Percentiles rank a stretch among this genome's conserved stretches.
These are phyloP conservation scores for Morone saxatilis DNA, from an alignment of 2,113 vertebrate genomes.

Conservation along the genomic window DNA sequence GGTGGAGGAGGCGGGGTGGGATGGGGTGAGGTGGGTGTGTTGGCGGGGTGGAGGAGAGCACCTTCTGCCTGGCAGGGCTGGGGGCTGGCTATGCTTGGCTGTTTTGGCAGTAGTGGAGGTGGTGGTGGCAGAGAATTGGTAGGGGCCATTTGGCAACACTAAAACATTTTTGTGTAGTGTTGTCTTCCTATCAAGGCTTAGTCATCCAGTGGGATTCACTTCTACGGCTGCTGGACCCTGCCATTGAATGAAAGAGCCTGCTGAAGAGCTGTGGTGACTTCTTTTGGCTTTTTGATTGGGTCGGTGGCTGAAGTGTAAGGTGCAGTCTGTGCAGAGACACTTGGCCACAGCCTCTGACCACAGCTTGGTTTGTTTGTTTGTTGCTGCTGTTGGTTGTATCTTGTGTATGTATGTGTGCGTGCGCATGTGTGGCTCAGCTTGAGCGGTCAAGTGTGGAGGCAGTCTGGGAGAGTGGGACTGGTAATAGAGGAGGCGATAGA, in stretches of 20 bases:
- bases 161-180: constrained; percentile 16
- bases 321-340: constrained; percentile 39
- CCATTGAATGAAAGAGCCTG: constrained; percentile 6
- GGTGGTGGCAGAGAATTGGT: constrained; percentile 27
- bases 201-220: constrained; percentile 26
- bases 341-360: constrained; percentile 52
- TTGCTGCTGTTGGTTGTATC: constrained; percentile 35
- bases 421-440: constrained; percentile 68
- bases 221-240: background rate
- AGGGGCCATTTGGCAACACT: constrained; percentile 1
- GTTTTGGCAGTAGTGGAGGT: constrained; percentile 26
- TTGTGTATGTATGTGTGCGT: constrained; percentile 40
- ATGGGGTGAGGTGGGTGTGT: constrained; percentile 27
- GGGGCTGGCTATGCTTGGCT: constrained; percentile 25
- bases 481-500: constrained; percentile 82
- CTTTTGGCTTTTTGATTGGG: constrained; percentile 38
- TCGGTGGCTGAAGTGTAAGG: constrained; percentile 51
- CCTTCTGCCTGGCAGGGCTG: constrained; percentile 57
- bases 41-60: constrained; percentile 53
- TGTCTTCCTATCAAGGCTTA: constrained; percentile 32
- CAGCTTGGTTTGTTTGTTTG: constrained; percentile 60
- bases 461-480: constrained; percentile 74
- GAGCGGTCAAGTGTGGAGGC: constrained; percentile 81
- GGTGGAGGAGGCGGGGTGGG: constrained; percentile 37
- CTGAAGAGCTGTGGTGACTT: constrained; percentile 30